A percentile compares a stretch with the other conserved stretches of the same genome.
phyloP scores from a whole-genome alignment of 2,797 vertebrate genomes.

The Diplodus puntazzo region DNA sequence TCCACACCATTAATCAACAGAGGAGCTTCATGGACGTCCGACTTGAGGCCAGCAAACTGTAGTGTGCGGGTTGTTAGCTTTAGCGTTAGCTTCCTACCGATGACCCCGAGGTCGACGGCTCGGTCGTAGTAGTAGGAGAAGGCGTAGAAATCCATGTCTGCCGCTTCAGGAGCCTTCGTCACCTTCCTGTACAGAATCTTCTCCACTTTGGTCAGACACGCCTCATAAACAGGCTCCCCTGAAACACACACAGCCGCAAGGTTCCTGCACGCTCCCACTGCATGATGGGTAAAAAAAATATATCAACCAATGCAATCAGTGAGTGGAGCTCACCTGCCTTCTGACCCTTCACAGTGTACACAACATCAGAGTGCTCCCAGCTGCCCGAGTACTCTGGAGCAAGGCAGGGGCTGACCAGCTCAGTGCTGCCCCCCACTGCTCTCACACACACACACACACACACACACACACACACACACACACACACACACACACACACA shows the following conservation, averaged over 20 bases:
- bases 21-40: no score
- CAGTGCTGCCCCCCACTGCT: constrained; percentile 85
- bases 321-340: constrained; percentile 86
- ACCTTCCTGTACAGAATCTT: constrained; percentile 90
- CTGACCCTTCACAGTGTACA: constrained; percentile 91
- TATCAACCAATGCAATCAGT: neutral
- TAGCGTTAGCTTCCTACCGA: constrained; percentile 81
- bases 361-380: constrained; percentile 91
- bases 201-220: constrained; percentile 88
- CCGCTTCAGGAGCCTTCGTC: constrained; percentile 81
- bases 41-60: no score
- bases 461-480: no score
- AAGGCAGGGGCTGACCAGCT: constrained; percentile 92
- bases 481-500: no score
- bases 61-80: no score
- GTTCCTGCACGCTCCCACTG: neutral
- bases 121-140: constrained; percentile 96
- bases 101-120: constrained; percentile 88
- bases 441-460: constrained; percentile 1
- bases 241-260: constrained; percentile 27
- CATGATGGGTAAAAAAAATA: constrained; percentile 27
- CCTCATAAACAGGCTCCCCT: constrained; percentile 86
- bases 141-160: constrained; percentile 89
- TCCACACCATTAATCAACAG: no score
- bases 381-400: constrained; percentile 87